These are phyloP conservation scores for Apistogramma diplotaenia DNA, from an alignment of 2,113 vertebrate genomes.

Conservation along the genomic window DNA sequence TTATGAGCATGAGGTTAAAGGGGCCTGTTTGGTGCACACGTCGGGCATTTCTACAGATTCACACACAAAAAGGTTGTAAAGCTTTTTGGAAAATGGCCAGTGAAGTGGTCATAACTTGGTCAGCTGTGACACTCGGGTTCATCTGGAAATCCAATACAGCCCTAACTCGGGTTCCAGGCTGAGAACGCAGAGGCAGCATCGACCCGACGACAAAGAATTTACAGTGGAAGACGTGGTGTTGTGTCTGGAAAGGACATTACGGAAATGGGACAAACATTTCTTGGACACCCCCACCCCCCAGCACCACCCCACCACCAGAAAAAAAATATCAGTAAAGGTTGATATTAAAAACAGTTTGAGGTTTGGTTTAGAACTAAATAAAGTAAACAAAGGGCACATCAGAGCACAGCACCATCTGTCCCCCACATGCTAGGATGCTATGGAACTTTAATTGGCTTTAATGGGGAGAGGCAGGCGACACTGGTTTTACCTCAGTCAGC, in stretches of 20 bases:
- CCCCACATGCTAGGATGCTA: constrained; percentile 56
- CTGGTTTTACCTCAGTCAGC: constrained; percentile 46
- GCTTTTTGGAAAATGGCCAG: constrained; percentile 27
- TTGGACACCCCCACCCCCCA: too few species aligned
- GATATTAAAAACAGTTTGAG: not conserved
- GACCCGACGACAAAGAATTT: constrained; percentile 58
- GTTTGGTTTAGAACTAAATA: not conserved
- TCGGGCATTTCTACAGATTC: constrained; percentile 24
- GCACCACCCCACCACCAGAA: too few species aligned
- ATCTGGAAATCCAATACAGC: constrained; percentile 69
- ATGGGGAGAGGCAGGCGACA: constrained; percentile 32
- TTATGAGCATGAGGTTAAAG: constrained; percentile 38
- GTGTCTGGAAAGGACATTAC: constrained; percentile 59
- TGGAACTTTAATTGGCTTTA: constrained; percentile 51
- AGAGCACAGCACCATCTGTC: constrained; percentile 59
- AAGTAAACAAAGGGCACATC: not conserved
- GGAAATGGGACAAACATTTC: not conserved
- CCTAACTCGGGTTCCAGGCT: constrained; percentile 31
- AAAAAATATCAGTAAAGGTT: not conserved
- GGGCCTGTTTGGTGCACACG: constrained; percentile 3
- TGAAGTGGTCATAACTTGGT: constrained; percentile 50
- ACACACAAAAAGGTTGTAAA: constrained; percentile 12
- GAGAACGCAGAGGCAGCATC: constrained; percentile 50
- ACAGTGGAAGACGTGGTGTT: constrained; percentile 38
- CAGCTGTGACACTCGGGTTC: constrained; percentile 46